A percentile compares a stretch with the other conserved stretches of the same genome.
Evolutionary conservation across 2,797 vertebrate species (phyloP).

Genomic region (Heteromormyrus szaboi): DNA sequence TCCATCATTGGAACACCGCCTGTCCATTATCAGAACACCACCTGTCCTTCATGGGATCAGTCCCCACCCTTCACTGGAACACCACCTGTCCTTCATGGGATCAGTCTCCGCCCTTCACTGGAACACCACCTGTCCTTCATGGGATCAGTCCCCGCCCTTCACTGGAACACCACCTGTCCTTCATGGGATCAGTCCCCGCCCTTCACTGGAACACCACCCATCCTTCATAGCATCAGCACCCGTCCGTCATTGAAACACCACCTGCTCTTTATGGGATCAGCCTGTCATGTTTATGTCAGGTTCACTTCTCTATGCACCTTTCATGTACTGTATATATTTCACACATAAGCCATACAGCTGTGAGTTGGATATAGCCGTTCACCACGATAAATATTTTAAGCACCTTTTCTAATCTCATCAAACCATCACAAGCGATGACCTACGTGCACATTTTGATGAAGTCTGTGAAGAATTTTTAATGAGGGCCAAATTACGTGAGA

Average conservation of each 20-base stretch:
- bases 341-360: background rate
- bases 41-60: background rate
- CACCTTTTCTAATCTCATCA: background rate
- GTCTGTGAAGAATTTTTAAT: background rate
- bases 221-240: background rate
- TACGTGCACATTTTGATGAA: background rate
- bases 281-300: background rate
- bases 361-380: background rate
- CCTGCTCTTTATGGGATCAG: background rate
- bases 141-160: background rate
- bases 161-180: background rate
- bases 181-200: background rate
- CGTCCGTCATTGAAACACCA: background rate
- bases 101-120: background rate
- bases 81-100: background rate
- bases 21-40: background rate
- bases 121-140: too few species aligned
- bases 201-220: background rate
- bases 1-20: background rate
- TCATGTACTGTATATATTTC: background rate
- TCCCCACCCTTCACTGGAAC: background rate
- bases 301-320: background rate
- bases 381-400: background rate
- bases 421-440: background rate
- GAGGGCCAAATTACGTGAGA: background rate